Base-by-base conservation (phyloP, 2,113 vertebrate species). In the Gymnarchus niloticus region DNA sequence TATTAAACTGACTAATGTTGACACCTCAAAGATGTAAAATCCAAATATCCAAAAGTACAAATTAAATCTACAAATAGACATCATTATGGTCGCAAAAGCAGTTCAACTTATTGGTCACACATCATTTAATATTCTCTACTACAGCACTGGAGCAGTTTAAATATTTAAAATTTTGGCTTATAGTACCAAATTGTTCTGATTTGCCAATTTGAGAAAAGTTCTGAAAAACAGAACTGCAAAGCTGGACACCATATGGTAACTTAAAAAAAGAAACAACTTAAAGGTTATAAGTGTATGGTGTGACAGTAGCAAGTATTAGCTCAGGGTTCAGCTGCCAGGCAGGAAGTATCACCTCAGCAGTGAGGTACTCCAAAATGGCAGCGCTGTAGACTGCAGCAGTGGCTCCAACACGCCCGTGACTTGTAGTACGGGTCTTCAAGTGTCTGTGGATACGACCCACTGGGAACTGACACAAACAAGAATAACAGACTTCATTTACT, bases 361-460 rank as follows among this genome's bases (percentile, higher is more conserved):
- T 97, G 88, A 97, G 96, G 89, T 97, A 97, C 93, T 97, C 96
- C 8, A 97, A 91, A 88, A 97, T 97, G 0, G 96, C 96, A 0
- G 96, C 96, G 0, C 96, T 97, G 91, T 97, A 97, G 46, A 97
- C 96, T 0, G 96, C 96, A 0, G 96, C 96, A 0, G 96, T 97
- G 86, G 96, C 96, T 0, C 96, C 95, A 5, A 97, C 96, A 8
- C 96, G 93, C 82, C 96, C 95, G 0, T 97, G 96, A 92, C 96
- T 97, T 2, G 96, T 97, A 46, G 96, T 96, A 46, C 95, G 94
- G 44, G 95, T 97, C 93, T 97, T 97, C 92, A 97, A 88, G 90
- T 97, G 96, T 90, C 96, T 93, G 88, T 97, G 96, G 90, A 96
- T 97, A 87, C 95, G 95, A 28, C 96, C 96, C 23, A 97, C 96